A percentile compares a stretch with the other conserved stretches of the same genome.
These are phyloP conservation scores for Polymixis flavicincta DNA, from an alignment of 2,888 invertebrate species.

Conservation along the genomic window DNA sequence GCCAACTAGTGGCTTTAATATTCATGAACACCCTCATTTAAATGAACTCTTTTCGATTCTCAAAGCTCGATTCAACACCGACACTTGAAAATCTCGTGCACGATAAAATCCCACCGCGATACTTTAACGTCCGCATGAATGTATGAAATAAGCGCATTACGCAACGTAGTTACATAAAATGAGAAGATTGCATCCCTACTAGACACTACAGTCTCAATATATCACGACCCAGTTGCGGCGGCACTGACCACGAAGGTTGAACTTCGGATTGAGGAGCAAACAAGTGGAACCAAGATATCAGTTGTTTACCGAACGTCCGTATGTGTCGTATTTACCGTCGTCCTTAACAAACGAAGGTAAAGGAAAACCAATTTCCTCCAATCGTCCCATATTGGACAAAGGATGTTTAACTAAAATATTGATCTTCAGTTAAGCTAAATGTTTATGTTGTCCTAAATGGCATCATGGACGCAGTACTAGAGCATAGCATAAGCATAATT, in stretches of 20 bases:
- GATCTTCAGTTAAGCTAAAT: slow-evolving; percentile 62
- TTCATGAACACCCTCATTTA: no score
- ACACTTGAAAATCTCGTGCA: no score
- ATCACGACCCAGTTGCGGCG: slow-evolving; percentile 67
- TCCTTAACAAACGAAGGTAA: slow-evolving; percentile 53
- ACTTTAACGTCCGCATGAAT: no score
- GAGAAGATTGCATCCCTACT: slow-evolving; percentile 9
- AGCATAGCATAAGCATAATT: background rate
- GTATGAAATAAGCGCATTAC: no score
- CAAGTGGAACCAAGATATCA: slow-evolving; percentile 45
- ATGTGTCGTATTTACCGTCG: slow-evolving; percentile 46
- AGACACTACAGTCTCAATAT: slow-evolving; percentile 22
- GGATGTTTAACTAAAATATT: slow-evolving; percentile 84
- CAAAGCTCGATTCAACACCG: no score
- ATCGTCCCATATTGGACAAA: slow-evolving; percentile 68
- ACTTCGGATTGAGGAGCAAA: slow-evolving; percentile 56
- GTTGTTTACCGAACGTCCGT: slow-evolving; percentile 44
- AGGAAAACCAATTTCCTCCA: slow-evolving; percentile 81
- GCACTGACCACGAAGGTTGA: slow-evolving; percentile 69
- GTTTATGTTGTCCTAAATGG: slow-evolving; percentile 49
- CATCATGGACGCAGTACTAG: slow-evolving; percentile 8
- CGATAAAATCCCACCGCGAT: no score
- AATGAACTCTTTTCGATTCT: no score
- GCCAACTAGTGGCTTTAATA: no score
- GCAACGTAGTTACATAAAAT: background rate